Percentiles rank a stretch among this genome's conserved stretches.
Conservation (phyloP, 2,888 invertebrate genomes). For the Coenonympha glycerion region DNA sequence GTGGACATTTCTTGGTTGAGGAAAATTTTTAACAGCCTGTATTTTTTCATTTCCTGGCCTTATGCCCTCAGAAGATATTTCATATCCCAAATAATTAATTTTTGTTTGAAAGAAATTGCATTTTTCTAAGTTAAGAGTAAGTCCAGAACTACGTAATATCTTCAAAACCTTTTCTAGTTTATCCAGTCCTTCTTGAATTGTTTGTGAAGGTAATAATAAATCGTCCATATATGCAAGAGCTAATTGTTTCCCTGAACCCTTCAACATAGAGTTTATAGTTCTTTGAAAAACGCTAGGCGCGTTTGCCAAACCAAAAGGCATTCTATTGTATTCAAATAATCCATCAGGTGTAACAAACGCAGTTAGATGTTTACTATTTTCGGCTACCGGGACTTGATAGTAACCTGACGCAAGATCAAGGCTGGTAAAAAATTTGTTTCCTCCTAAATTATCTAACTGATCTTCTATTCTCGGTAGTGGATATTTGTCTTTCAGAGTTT, state of each 20-base stretch:
- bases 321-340: neutral
- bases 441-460: neutral
- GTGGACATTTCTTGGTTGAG: slow-evolving; percentile 27
- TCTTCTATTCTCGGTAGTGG: neutral
- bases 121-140: too few species aligned
- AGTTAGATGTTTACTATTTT: neutral
- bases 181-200: neutral
- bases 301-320: neutral
- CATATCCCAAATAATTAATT: slow-evolving; percentile 32
- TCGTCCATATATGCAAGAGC: slow-evolving; percentile 7
- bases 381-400: neutral
- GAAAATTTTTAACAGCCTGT: slow-evolving; percentile 28
- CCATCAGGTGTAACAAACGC: neutral
- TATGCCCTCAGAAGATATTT: slow-evolving; percentile 27
- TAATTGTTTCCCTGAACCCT: too few species aligned
- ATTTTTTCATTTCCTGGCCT: slow-evolving; percentile 31
- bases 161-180: neutral
- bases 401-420: neutral
- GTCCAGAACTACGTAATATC: too few species aligned
- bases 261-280: too few species aligned
- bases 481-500: neutral
- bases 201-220: neutral
- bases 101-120: slow-evolving; percentile 27
- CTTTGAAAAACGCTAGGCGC: too few species aligned
- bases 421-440: neutral